These are phyloP conservation scores for Lydus trimaculatus DNA, from an alignment of 2,888 invertebrate genomes.

Conservation along the genomic window DNA sequence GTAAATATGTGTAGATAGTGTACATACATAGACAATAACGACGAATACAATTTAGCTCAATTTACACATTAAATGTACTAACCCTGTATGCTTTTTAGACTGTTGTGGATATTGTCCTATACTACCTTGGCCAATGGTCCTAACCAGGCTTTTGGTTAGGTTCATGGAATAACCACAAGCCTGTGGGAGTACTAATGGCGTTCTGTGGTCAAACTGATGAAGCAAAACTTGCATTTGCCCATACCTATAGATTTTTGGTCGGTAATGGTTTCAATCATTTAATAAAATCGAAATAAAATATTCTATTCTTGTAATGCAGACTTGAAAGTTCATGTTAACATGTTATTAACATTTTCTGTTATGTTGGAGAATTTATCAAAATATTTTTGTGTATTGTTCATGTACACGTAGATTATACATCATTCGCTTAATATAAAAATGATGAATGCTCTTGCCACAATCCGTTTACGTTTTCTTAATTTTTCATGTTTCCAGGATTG, in stretches of 20 bases:
- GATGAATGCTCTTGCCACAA: background rate
- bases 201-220: constrained; percentile 14
- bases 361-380: background rate
- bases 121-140: constrained; percentile 27
- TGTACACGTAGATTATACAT: background rate
- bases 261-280: background rate
- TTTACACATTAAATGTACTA: constrained; percentile 27
- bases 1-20: too few species aligned
- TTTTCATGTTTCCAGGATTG: background rate
- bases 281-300: background rate
- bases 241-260: background rate
- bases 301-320: too few species aligned
- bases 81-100: background rate
- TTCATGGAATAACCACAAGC: constrained; percentile 31
- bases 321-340: too few species aligned
- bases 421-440: background rate
- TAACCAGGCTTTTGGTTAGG: constrained; percentile 16
- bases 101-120: constrained; percentile 10
- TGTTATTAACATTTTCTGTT: background rate
- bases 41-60: constrained; percentile 27
- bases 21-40: constrained; percentile 9
- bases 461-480: background rate
- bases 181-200: constrained; percentile 31
- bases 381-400: background rate
- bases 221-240: background rate